Conservation (phyloP, 2,797 vertebrate species). For the Tolypeutes matacus region DNA sequence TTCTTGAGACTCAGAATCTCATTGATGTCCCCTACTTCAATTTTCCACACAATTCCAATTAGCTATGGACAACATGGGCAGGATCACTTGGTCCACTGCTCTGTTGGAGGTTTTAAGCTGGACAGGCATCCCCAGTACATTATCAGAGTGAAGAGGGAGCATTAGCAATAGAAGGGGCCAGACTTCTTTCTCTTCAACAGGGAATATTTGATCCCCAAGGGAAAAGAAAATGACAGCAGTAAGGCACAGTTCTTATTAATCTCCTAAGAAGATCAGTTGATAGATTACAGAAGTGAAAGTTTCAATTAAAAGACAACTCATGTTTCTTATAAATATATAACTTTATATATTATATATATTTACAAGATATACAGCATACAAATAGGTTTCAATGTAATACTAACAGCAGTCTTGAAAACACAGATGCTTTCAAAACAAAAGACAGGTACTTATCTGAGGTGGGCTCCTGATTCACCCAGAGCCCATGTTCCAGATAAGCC, state of each 20-base stretch:
- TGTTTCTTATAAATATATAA: constrained; percentile 87
- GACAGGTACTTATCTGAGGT: not conserved
- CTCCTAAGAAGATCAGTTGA: not conserved
- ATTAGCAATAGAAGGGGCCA: not conserved
- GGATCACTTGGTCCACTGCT: not conserved
- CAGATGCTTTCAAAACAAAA: constrained; percentile 64
- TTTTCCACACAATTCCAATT: not conserved
- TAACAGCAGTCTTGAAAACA: constrained; percentile 68
- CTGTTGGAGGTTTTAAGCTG: not conserved
- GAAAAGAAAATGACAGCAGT: not conserved
- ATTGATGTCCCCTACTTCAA: not conserved
- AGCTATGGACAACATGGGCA: not conserved
- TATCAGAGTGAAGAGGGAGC: not conserved
- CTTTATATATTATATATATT: constrained; percentile 84
- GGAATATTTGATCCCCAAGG: not conserved
- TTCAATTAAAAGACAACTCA: constrained; percentile 41
- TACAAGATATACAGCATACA: constrained; percentile 87
- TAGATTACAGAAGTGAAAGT: not conserved
- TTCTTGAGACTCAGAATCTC: not conserved
- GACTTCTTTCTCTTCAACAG: not conserved
- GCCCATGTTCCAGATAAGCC: not conserved
- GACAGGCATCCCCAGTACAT: not conserved
- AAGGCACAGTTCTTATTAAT: not conserved
- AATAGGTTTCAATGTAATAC: constrained; percentile 78
- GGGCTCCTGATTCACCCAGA: constrained; percentile 7